Base-by-base conservation (phyloP, 2,797 vertebrate species). In the Clamator glandarius region DNA sequence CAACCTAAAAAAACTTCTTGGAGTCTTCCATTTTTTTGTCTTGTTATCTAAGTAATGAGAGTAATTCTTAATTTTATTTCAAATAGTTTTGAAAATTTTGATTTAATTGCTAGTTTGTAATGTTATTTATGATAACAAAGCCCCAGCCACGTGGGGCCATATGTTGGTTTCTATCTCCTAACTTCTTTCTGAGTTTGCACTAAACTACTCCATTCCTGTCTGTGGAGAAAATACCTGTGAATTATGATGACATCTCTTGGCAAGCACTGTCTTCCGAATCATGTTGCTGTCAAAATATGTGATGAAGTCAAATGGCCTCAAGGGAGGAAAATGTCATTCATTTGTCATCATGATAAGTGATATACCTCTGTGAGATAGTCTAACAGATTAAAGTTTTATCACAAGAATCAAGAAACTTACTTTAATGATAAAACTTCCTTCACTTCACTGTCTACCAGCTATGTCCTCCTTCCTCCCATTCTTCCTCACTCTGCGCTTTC, bases 281-380 rank as follows among this genome's bases (percentile, higher is more conserved):
- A 87, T 95, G 90, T 95, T 95, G 52, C 87, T 97, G 96, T 96
- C 95, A 96, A 96, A 96, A 96, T 93, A 95, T 84, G 66, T 78
- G 93, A 93, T 95, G 91, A 96, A 97, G 92, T 95, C 94, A 96
- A 95, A 92, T 87, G 57, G 89, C 94, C 93, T 94, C 84, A 93
- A 93, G 95, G 77, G 89, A 95, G 79, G 82, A 90, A 95, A 96
- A 93, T 97, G 89, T 92, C 92, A 93, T 92, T 93, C 5, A 3
- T 94, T 96, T 97, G 80, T 96, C 95, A 96, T 81, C 72, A 59
- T 77, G 87, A 93, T 90, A 96, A 96, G 90, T 91, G 90, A 89
- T 92, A 90, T 31, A 95, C 70, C 66, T 95, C 67, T 93, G 57
- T 94, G 68, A 95, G 54, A 85, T 54, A 89, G 67, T 77, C 59